Evolutionary conservation across 2,888 invertebrate genomes (phyloP), one percentile per base, ranked within the genome.

Genomic region (Philopedon plagiatum): DNA sequence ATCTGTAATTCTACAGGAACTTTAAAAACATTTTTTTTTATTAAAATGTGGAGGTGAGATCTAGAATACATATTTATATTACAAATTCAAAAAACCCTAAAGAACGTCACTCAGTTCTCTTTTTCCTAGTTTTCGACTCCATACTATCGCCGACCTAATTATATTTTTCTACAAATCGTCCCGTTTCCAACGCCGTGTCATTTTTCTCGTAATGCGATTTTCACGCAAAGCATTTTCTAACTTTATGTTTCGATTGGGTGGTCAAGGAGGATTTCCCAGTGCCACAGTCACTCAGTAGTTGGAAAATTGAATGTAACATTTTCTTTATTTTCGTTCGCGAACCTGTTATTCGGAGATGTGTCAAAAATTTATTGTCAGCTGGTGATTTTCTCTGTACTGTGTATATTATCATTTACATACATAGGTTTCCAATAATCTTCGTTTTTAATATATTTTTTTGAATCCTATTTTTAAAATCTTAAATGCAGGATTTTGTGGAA

Each of bases 121-220:
- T 7, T 54, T 56, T 56, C 34, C 18, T 9, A n/a, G 21, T 37
- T 21, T 57, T 37, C 15, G 39, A 18, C 39, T 15, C 19, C 57
- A 13, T 39, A 57, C 57, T 57, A 57, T 18, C 34, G 23, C 13
- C 57, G 39, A 57, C 23, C 57, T 21, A 57, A 57, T 57, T 57
- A 57, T 37, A 57, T 37, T 57, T 57, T 57, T 57, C 34, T 19
- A 18, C 18, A 39, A 49, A 49, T 49, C 49, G 49, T 49, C n/a
- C 4, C 8, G 44, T 32, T 29, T 29, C 56, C 15, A 29, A 26
- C 23, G 9, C 11, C 39, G 37, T 57, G 57, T 37, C 57, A 57
- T 37, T 57, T 57, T 57, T 37, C 34, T 37, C 57, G 56, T 57
- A 57, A 39, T 11, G 39, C 23, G 21, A 57, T 39, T 57, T 57